These are phyloP conservation scores for Tenualosa thibaudeaui DNA, from an alignment of 2,797 vertebrate genomes.

Conservation along the genomic window DNA sequence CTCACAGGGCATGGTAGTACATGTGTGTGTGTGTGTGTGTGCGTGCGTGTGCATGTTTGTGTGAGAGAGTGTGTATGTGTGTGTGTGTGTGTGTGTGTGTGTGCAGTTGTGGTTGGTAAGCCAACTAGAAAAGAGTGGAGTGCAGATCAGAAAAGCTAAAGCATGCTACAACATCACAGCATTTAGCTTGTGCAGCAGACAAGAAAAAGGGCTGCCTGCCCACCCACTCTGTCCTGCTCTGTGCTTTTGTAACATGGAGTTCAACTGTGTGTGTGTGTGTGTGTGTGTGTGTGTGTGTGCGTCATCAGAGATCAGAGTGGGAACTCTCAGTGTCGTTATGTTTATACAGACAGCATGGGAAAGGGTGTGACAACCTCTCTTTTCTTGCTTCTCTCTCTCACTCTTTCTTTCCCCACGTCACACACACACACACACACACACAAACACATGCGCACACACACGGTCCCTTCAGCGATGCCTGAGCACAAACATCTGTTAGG, in stretches of 20 bases:
- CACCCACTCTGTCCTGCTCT: slow-evolving; percentile 18
- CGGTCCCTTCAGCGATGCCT: slow-evolving; percentile 16
- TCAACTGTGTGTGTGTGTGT: neutral
- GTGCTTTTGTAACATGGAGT: slow-evolving; percentile 3
- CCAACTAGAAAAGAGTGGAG: neutral
- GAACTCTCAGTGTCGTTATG: neutral
- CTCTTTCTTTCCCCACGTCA: neutral
- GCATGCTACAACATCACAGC: neutral
- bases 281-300: neutral
- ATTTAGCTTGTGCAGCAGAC: slow-evolving; percentile 8
- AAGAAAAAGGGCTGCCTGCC: neutral
- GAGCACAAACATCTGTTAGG: slow-evolving; percentile 37
- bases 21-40: neutral
- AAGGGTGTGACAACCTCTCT: slow-evolving; percentile 13
- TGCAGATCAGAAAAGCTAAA: neutral
- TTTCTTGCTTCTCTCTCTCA: neutral
- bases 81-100: neutral
- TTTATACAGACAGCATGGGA: slow-evolving; percentile 16
- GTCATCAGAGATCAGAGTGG: neutral
- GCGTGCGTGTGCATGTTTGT: neutral
- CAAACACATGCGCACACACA: slow-evolving; percentile 28
- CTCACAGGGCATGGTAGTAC: neutral
- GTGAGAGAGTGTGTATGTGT: neutral
- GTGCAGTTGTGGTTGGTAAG: neutral
- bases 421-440: neutral